Conservation (phyloP, 1,140 invertebrate genomes). For the Heliothis subflexa region DNA sequence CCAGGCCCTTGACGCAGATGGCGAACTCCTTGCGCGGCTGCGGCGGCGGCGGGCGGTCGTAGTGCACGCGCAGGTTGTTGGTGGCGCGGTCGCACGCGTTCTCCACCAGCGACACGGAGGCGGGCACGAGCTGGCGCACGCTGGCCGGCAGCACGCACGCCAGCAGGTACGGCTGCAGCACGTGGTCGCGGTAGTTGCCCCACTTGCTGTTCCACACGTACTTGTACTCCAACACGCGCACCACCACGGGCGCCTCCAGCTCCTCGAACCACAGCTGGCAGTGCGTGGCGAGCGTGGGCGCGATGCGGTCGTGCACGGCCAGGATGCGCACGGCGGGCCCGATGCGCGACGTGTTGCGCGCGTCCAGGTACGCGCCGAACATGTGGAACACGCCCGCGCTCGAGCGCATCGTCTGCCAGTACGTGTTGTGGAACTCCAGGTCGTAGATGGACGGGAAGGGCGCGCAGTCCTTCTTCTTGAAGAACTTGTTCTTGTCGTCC, state of each 20-base stretch:
- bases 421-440: conserved; percentile 96
- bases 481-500: conserved; percentile 90
- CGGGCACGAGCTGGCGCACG: conserved; percentile 91
- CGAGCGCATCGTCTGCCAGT: conserved; percentile 94
- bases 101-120: conserved; percentile 95
- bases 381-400: conserved; percentile 95
- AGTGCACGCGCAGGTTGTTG: conserved; percentile 95
- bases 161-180: conserved; percentile 96
- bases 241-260: conserved; percentile 92
- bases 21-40: conserved; percentile 92
- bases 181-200: conserved; percentile 97
- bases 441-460: conserved; percentile 95
- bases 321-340: conserved; percentile 94
- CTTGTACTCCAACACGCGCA: conserved; percentile 95
- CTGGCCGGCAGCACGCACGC: conserved; percentile 94
- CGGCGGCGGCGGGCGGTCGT: conserved; percentile 88
- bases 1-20: conserved; percentile 97
- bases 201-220: conserved; percentile 98
- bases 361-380: conserved; percentile 96
- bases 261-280: conserved; percentile 97
- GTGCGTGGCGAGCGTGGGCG: conserved; percentile 92
- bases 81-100: conserved; percentile 93
- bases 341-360: conserved; percentile 90
- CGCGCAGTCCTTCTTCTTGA: conserved; percentile 91
- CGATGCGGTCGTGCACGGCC: conserved; percentile 95